Base-by-base conservation (phyloP, 2,888 invertebrate species). In the Drosophila nr. medialis region DNA sequence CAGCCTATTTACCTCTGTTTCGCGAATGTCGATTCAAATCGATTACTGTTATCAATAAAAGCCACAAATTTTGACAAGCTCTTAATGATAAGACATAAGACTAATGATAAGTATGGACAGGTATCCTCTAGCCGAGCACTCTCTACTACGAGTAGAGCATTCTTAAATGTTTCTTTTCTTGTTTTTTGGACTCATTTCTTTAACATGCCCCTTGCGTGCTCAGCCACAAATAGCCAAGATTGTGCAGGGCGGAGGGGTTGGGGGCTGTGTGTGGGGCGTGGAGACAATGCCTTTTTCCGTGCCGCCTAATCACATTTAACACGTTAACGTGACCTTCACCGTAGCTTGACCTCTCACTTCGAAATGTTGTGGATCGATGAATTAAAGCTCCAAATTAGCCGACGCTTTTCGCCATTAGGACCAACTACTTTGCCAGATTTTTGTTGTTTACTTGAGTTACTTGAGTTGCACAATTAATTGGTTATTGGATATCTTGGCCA, bases 121-220 rank as follows among this genome's bases (percentile, higher is more conserved):
- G 42, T 21, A 42, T 42, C 21, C 13, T 13, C 42, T 11, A 6
- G 42, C 0, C 42, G 21, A 21, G 11, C 11, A 11, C 21, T 11
- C 21, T 11, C 21, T 42, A 11, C 42, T 6, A n/a, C n/a, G n/a
- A n/a, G n/a, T n/a, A 2, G 21, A 21, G 5, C 42, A 42, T 11
- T 21, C 21, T 21, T 11, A 11, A 4, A 21, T 21, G 21, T 2
- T 42, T 42, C 38, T 42, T 21, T 42, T 42, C 0, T n/a, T n/a
- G 40, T 32, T 32, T 34, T 54, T 55, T 42, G 24, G 60, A 64
- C 64, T 67, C 59, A 53, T 73, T 80, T 62, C 75, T 80, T 88
- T 78, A 89, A 89, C 86, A 84, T 75, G 77, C 70, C 70, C 66
- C 65, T 89, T 83, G 85, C 87, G 85, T 89, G 85, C 68, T 58